Base-by-base conservation (phyloP, 92 coral and sea anemone species). In the Palythoa caribaeorum region DNA sequence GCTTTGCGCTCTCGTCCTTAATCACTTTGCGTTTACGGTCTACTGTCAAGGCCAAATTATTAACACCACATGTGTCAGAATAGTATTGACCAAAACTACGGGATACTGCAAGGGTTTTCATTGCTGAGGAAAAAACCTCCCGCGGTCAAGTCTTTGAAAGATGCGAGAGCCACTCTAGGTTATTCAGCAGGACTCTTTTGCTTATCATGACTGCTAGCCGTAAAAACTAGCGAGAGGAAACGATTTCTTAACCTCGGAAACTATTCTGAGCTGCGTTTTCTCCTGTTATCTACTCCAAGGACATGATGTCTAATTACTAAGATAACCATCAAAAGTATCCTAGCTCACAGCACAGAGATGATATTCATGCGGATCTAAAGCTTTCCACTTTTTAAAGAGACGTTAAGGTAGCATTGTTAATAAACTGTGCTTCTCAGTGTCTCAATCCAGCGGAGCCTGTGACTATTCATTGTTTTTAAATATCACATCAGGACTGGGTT, bases 71-170 rank as follows among this genome's bases (percentile, higher is more conserved):
- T 81, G 94, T 85, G 92, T 87, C 90, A 92, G 90, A 88, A 84
- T 89, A 73, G 88, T 89, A 91, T 95, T 93, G 94, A 95, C 92
- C 87, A 50, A 65, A 77, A 17, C 98, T 85, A 87, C 98, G 93
- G 98, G 96, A 90, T 94, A 84, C 87, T 57, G 87, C 57, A 91
- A 87, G 90, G 96, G 93, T 95, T 91, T 88, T 93, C 93, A 88
- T 90, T 78, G 60, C 83, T 79, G 94, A 89, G 94, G 77, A 81
- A 39, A 88, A 78, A 40, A 79, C 69, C 87, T 88, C 90, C 84
- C 92, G 90, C 92, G 70, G 77, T 76, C 79, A 55, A 80, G 50
- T 84, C 89, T 88, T 91, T 91, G 92, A 91, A 88, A 84, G 89
- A 85, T 71, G 87, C 87, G 60, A 72, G 71, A 65, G 44, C n/a